Percentiles rank a stretch among this genome's conserved stretches.
phyloP scores from a whole-genome alignment of 2,888 invertebrate species.

The Phlogophora meticulosa region DNA sequence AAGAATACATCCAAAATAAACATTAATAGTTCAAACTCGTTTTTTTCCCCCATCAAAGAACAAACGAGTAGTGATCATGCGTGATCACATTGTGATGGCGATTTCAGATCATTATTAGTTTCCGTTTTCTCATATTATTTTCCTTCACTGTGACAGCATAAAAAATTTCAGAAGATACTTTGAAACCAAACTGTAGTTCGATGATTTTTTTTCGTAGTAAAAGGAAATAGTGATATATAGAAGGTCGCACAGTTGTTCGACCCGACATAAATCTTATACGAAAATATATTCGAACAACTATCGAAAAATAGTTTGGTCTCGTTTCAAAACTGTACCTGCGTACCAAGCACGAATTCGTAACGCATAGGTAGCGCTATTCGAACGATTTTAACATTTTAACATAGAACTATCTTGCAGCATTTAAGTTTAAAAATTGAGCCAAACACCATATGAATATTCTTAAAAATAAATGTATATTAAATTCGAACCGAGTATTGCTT shows the following conservation, averaged over 20 bases:
- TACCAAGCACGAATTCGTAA: too few species aligned
- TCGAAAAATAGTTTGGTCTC: constrained; percentile 13
- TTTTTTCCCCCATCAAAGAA: too few species aligned
- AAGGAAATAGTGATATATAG: constrained; percentile 14
- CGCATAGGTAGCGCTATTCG: too few species aligned
- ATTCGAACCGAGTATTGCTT: too few species aligned
- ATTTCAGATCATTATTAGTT: not conserved
- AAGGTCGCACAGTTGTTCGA: constrained; percentile 8
- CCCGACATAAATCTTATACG: constrained; percentile 14
- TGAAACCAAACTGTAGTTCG: not conserved
- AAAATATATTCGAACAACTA: constrained; percentile 13
- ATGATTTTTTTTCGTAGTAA: constrained; percentile 11
- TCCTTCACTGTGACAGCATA: not conserved
- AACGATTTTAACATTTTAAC: too few species aligned
- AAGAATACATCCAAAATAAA: too few species aligned
- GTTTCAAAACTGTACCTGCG: not conserved
- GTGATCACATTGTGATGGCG: not conserved
- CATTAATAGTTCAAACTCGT: too few species aligned
- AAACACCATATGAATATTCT: too few species aligned
- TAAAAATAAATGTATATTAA: too few species aligned
- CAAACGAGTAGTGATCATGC: not conserved
- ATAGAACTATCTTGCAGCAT: too few species aligned
- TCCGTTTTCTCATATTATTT: not conserved
- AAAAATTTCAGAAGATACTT: not conserved
- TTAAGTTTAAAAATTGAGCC: too few species aligned